Percentiles rank a stretch among this genome's conserved stretches.
These are phyloP conservation scores for Murina feae DNA, from an alignment of 2,113 vertebrate genomes.

Conservation along the genomic window DNA sequence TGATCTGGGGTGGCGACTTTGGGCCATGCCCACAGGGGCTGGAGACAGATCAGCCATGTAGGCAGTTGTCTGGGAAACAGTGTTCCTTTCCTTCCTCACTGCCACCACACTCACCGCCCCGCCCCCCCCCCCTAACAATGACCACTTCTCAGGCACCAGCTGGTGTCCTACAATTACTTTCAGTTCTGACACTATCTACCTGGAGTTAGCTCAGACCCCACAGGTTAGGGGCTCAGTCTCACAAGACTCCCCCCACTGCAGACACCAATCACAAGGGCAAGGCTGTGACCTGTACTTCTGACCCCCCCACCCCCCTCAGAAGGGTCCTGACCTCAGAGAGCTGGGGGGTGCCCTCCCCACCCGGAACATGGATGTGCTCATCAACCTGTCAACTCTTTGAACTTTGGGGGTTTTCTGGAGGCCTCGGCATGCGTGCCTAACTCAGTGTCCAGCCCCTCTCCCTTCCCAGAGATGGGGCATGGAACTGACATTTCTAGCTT, in stretches of 20 bases:
- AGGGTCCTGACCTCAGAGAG: not conserved
- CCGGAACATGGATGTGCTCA: not conserved
- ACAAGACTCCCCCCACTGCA: not conserved
- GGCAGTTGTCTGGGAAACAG: not conserved
- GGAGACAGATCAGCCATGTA: not conserved
- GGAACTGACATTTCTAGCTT: not conserved
- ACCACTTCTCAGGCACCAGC: not conserved
- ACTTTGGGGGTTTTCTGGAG: not conserved
- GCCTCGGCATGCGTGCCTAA: not conserved
- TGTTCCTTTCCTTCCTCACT: not conserved
- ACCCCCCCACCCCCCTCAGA: not conserved
- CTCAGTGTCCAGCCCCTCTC: not conserved
- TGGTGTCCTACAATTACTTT: not conserved
- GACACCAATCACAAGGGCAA: not conserved
- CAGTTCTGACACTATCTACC: not conserved
- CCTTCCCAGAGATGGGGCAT: not conserved
- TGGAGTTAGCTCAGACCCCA: not conserved
- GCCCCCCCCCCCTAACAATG: accelerated
- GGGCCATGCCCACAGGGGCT: not conserved
- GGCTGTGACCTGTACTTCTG: not conserved
- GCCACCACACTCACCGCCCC: not conserved
- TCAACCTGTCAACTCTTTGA: not conserved
- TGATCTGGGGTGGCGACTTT: not conserved
- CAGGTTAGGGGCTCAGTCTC: not conserved
- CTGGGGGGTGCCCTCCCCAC: not conserved